A percentile compares a stretch with the other conserved stretches of the same genome.
Conservation (phyloP, 2,888 invertebrate species). For the Ichneumoninae sp. region DNA sequence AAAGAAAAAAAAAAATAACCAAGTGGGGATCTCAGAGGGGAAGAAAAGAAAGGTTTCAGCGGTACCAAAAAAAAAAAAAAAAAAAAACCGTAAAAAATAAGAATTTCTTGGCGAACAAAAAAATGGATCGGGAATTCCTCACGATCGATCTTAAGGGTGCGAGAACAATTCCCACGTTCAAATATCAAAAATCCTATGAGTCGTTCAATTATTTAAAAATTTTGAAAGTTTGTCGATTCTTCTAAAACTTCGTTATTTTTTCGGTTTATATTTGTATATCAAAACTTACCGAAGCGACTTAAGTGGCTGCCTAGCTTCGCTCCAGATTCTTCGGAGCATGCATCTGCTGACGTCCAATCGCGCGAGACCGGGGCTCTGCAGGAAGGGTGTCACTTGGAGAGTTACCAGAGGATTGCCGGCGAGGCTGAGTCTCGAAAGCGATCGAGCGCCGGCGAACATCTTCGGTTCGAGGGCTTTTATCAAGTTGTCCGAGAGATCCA, state of each 20-base stretch:
- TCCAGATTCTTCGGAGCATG: conserved; percentile 88
- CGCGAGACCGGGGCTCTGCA: conserved; percentile 87
- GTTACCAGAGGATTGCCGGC: conserved; percentile 90
- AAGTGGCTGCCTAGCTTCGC: conserved; percentile 82
- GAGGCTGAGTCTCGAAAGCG: conserved; percentile 88
- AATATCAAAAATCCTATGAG: no score
- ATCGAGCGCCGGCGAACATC: conserved; percentile 88
- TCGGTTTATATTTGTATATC: not conserved
- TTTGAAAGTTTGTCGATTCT: not conserved
- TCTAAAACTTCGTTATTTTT: not conserved
- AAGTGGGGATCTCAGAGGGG: not conserved
- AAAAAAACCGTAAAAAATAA: no score
- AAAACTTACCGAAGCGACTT: conserved; percentile 77
- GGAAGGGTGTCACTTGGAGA: conserved; percentile 89
- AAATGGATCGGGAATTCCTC: no score
- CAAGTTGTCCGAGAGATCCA: conserved; percentile 90
- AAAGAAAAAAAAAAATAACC: conserved; percentile 14
- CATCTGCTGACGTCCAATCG: conserved; percentile 90
- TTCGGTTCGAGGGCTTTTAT: conserved; percentile 87
- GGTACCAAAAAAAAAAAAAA: no score
- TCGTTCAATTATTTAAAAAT: not conserved
- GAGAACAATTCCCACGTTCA: no score
- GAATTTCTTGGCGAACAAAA: no score
- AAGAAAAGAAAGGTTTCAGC: no score
- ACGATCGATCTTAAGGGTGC: no score